phyloP scores from a whole-genome alignment of 1,140 invertebrate species.

The Leptopilina clavipes region DNA sequence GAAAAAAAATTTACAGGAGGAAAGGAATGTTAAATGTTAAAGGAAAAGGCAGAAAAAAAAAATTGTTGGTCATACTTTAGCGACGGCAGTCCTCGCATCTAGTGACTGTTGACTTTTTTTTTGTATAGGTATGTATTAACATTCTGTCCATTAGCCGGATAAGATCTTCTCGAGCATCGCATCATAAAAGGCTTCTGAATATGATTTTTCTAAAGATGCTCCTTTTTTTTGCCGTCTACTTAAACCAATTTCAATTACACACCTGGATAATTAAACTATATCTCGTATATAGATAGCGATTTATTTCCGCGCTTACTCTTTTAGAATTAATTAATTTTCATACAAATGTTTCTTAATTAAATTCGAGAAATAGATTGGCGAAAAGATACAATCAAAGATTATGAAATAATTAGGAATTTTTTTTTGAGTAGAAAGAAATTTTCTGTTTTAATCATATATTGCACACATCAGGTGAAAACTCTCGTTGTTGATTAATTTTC shows the following conservation, averaged over 20 bases:
- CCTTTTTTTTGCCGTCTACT: background rate
- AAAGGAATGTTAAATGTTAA: constrained; percentile 39
- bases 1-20: constrained; percentile 33
- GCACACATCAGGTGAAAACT: no score
- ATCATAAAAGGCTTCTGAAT: constrained; percentile 39
- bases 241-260: background rate
- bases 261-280: background rate
- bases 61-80: constrained; percentile 51
- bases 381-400: no score
- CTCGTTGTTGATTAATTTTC: no score
- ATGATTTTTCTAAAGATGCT: background rate
- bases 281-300: background rate
- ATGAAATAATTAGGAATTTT: no score
- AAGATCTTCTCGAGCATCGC: constrained; percentile 58
- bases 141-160: constrained; percentile 71
- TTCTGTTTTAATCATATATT: no score
- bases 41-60: constrained; percentile 50
- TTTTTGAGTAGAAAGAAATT: no score
- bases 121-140: no score
- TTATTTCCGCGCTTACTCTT: background rate
- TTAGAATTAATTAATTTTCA: no score
- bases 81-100: constrained; percentile 49
- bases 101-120: constrained; percentile 65
- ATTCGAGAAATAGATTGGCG: no score
- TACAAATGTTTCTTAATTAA: no score